Percentiles rank a stretch among this genome's conserved stretches.
These are phyloP conservation scores for Euplagia quadripunctaria DNA, from an alignment of 2,888 invertebrate species.

Conservation along the genomic window DNA sequence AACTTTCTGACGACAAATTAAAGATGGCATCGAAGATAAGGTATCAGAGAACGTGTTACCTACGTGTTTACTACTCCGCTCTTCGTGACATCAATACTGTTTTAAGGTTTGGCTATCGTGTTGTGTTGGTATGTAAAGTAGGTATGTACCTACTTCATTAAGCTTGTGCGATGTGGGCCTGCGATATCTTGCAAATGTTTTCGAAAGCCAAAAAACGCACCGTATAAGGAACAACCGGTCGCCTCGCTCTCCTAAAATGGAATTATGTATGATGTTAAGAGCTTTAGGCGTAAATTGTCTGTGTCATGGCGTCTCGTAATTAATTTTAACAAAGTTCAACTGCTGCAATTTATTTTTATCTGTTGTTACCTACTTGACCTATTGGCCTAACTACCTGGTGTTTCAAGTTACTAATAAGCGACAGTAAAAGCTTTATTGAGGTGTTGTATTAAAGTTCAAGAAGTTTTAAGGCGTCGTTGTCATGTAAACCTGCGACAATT, in stretches of 20 bases:
- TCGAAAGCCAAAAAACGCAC: slow-evolving; percentile 81
- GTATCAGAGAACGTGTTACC: slow-evolving; percentile 8
- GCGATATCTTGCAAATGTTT: slow-evolving; percentile 71
- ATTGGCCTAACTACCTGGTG: slow-evolving; percentile 45
- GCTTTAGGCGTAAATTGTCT: slow-evolving; percentile 76
- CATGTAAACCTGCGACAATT: slow-evolving; percentile 8
- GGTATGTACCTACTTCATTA: slow-evolving; percentile 53
- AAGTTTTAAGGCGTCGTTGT: neutral
- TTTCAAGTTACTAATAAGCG: slow-evolving; percentile 17
- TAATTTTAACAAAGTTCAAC: slow-evolving; percentile 71
- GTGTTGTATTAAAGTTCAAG: slow-evolving; percentile 7
- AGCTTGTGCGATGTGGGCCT: slow-evolving; percentile 49
- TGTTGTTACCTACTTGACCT: slow-evolving; percentile 45
- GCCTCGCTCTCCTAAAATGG: slow-evolving; percentile 69
- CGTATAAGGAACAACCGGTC: slow-evolving; percentile 75
- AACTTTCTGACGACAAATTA: slow-evolving; percentile 40
- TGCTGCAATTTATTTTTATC: slow-evolving; percentile 60
- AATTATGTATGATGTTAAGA: slow-evolving; percentile 67
- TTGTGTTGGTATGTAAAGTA: slow-evolving; percentile 31
- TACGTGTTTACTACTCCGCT: slow-evolving; percentile 6
- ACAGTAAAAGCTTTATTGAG: slow-evolving; percentile 21
- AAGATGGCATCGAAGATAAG: slow-evolving; percentile 32
- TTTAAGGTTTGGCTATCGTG: slow-evolving; percentile 44
- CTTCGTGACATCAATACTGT: slow-evolving; percentile 40
- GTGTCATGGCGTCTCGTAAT: slow-evolving; percentile 72